Base-by-base conservation (phyloP, 2,797 vertebrate genomes). In the Cyprinella venusta region DNA sequence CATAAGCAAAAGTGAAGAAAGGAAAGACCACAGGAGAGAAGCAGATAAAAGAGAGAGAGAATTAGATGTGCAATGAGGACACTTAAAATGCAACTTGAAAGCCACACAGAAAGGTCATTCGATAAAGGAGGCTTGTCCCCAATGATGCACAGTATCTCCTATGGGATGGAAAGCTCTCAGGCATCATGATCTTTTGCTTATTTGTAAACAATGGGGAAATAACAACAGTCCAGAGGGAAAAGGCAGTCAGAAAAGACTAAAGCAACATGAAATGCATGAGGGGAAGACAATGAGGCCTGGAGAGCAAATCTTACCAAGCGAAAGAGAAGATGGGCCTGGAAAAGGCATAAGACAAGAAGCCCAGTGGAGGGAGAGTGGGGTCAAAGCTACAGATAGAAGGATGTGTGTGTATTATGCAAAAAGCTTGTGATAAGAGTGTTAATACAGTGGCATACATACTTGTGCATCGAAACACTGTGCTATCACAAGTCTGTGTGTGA, bases 141-240 rank as follows among this genome's bases (percentile, higher is more conserved):
- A 18, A 84, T 80, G 71, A 76, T 48, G 64, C 64, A 68, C 80
- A 76, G 76, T 64, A 48, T 86, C 71, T 84, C 78, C 78, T 77
- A 38, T 75, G 82, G 83, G 86, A 72, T 61, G 8, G 26, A 8
- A 33, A 65, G 80, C 80, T 75, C 74, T 83, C 72, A 81, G 63
- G 54, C 81, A 77, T 82, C 77, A 79, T 74, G 80, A 86, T 86
- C 67, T 86, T 84, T 72, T 48, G 72, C 72, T 84, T 65, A 81
- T 84, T 71, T 48, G 33, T 80, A 84, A 85, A 81, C 45, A 86
- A 75, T 83, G 64, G 40, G 19, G 40, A 71, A 82, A 81, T 61
- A 77, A 59, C 61, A 76, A 80, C 68, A 76, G 84, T 54, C 63
- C 42, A 76, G 16, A 82, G 67, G 72, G 72, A 77, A 76, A 72